These are phyloP conservation scores for Pangasianodon hypophthalmus DNA, from an alignment of 2,113 vertebrate species.

Conservation along the genomic window DNA sequence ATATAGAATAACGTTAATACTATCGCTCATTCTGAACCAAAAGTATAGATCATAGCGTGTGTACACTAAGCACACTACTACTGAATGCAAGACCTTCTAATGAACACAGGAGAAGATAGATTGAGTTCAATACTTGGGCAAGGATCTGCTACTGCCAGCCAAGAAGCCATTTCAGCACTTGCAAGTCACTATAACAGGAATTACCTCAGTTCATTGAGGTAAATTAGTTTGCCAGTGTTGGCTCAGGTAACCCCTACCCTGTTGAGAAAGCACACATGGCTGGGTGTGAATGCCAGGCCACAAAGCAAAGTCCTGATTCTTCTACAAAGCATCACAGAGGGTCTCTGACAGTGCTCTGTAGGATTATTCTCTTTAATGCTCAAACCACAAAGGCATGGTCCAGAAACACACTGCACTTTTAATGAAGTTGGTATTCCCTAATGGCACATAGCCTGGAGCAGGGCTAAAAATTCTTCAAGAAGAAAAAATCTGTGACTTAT, in stretches of 20 bases:
- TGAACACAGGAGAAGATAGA: neutral
- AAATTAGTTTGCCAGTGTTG: conserved; percentile 9
- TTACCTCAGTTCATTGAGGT: neutral
- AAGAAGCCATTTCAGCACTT: neutral
- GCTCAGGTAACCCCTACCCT: neutral
- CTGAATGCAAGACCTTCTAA: neutral
- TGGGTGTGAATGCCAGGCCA: conserved; percentile 14
- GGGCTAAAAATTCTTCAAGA: neutral
- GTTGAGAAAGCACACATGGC: conserved; percentile 25
- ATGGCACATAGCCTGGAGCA: conserved; percentile 51
- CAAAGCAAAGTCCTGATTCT: neutral
- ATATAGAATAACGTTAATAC: neutral
- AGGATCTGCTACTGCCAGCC: neutral
- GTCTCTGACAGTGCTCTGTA: conserved; percentile 41
- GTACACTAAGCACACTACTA: too few relatives aligned
- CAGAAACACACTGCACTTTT: conserved; percentile 29
- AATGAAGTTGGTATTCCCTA: conserved; percentile 55
- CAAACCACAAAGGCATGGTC: conserved; percentile 33
- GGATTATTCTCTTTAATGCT: conserved; percentile 61
- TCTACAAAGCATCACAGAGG: conserved; percentile 14
- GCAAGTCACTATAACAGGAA: conserved; percentile 4
- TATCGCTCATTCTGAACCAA: neutral
- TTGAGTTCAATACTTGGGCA: neutral
- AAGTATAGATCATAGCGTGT: neutral
- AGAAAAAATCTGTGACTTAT: neutral